Evolutionary conservation across 2,113 vertebrate genomes (phyloP).

Genomic region (Gnathonemus longibarbis): DNA sequence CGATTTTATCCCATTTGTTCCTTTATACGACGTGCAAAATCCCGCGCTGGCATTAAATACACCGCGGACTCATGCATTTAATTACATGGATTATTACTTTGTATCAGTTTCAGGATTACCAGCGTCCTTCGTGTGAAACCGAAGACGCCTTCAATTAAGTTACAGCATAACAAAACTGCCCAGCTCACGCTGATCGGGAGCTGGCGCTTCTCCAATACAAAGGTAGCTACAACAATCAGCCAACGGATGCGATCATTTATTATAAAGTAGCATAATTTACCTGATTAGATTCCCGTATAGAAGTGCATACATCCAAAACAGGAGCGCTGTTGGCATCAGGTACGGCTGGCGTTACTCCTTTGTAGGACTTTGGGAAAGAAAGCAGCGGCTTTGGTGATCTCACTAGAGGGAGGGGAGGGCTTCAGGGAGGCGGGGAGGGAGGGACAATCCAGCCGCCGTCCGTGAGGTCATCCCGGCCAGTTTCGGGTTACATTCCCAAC

Average conservation of each 20-base stretch:
- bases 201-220: not conserved
- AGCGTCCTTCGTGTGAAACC: not conserved
- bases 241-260: not conserved
- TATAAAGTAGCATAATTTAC: not conserved
- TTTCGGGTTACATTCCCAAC: slow-evolving; percentile 3
- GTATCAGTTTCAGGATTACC: not conserved
- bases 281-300: not conserved
- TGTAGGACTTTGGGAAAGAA: slow-evolving; percentile 28
- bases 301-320: not conserved
- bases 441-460: not conserved
- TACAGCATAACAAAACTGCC: not conserved
- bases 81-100: not conserved
- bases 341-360: slow-evolving; percentile 28
- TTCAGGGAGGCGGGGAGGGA: not conserved
- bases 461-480: not conserved
- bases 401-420: slow-evolving; percentile 25
- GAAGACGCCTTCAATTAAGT: not conserved
- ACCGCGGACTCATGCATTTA: not conserved
- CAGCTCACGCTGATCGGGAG: not conserved
- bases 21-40: not conserved
- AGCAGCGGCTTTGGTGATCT: slow-evolving; percentile 23
- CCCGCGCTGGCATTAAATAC: not conserved
- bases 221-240: not conserved
- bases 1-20: not conserved
- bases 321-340: not conserved